Base-by-base conservation (phyloP, 2,797 vertebrate species). In the Apogon hyalosoma region DNA sequence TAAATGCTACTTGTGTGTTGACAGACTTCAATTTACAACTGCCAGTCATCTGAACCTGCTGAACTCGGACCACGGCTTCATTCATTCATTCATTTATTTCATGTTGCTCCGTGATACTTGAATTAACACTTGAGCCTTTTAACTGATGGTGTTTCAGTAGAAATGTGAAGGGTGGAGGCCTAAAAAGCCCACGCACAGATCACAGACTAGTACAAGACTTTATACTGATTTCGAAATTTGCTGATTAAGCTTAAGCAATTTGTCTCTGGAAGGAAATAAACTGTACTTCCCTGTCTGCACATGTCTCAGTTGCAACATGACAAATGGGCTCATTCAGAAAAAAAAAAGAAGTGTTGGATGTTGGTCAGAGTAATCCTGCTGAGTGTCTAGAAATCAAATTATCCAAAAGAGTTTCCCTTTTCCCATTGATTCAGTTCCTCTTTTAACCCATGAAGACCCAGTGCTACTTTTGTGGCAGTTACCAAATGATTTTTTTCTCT, bases 141-240 rank as follows among this genome's bases (percentile, higher is more conserved):
- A 0, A n/a, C 4, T 3, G 0, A 2, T 13, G 39, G 28, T 31
- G 2, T 38, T 54, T 33, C 14, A 53, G 51, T 18, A 28, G 3
- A 55, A 1, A 8, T 10, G 6, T 4, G 11, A 28, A 4, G 55
- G 60, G 54, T 2, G 65, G 18, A 11, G 58, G 48, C 46, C 5
- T 24, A 0, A 57, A 57, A 40, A 12, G 15, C 33, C 7, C 0
- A 5, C 7, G 6, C 13, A n/a, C 5, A 36, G 40, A 47, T 63
- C 2, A 52, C 7, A 52, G 51, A 51, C 42, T 61, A 24, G 3
- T 42, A 7, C 7, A 1, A 12, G 48, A 13, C 21, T 24, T 2
- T 13, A 8, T 5, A 21, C 5, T 42, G 6, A 53, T 83, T 77
- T 19, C 4, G 6, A 77, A 80, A 86, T 65, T 1, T 61, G 49